Evolutionary conservation across 2,888 invertebrate genomes (phyloP).

Genomic region (Ennomos quercinarius): DNA sequence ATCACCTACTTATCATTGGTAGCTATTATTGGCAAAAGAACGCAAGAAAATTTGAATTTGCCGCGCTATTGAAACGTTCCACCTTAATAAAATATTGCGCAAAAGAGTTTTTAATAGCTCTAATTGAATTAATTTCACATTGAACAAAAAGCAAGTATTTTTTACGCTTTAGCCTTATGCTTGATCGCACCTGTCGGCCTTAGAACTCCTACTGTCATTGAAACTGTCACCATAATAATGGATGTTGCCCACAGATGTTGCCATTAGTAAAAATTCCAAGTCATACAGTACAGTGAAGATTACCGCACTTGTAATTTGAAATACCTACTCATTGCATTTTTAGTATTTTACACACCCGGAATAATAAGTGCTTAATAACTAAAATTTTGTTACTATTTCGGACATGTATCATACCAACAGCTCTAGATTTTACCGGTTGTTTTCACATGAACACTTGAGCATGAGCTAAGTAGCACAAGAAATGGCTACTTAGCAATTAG

Average conservation of each 20-base stretch:
- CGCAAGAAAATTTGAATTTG: too few relatives aligned
- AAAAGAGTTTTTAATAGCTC: not conserved
- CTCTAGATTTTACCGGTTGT: constrained; percentile 24
- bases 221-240: constrained; percentile 26
- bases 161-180: not conserved
- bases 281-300: too few relatives aligned
- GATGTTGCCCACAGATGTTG: constrained; percentile 31
- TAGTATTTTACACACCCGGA: not conserved
- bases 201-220: constrained; percentile 20
- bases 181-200: constrained; percentile 21
- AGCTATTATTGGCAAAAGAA: too few relatives aligned
- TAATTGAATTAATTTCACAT: constrained; percentile 16
- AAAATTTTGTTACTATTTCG: not conserved
- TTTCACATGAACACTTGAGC: constrained; percentile 10
- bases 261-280: constrained; percentile 18
- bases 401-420: constrained; percentile 17
- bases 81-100: too few relatives aligned
- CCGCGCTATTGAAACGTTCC: too few relatives aligned
- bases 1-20: too few relatives aligned
- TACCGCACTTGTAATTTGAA: not conserved
- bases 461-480: constrained; percentile 33
- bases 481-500: constrained; percentile 38
- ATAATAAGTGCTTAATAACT: not conserved
- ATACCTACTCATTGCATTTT: not conserved
- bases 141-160: constrained; percentile 5